These are phyloP conservation scores for Alexandromys fortis DNA, from an alignment of 2,113 vertebrate genomes.

Conservation along the genomic window DNA sequence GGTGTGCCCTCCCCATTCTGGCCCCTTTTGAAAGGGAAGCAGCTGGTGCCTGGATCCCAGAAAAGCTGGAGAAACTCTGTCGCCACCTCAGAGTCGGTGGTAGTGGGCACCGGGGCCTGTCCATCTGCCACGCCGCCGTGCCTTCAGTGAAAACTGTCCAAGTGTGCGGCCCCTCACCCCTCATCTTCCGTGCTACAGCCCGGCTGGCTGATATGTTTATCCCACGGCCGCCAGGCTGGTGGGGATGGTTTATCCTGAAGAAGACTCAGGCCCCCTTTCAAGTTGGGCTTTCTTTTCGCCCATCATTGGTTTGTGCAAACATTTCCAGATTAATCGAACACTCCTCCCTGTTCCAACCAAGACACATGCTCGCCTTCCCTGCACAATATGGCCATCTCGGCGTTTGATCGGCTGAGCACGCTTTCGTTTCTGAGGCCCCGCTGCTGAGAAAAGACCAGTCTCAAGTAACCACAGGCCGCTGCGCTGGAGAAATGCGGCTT, in stretches of 20 bases:
- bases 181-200: conserved; percentile 12
- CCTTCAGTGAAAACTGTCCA: conserved; percentile 40
- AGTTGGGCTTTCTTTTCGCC: conserved; percentile 67
- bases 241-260: conserved; percentile 27
- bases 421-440: conserved; percentile 55
- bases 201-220: conserved; percentile 4
- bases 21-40: neutral
- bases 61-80: neutral
- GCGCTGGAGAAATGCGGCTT: conserved; percentile 70
- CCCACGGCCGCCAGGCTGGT: conserved; percentile 52
- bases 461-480: conserved; percentile 70
- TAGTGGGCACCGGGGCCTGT: neutral
- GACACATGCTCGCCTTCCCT: conserved; percentile 70
- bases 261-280: conserved; percentile 63
- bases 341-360: conserved; percentile 71
- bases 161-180: neutral
- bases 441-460: conserved; percentile 65
- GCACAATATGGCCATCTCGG: conserved; percentile 69
- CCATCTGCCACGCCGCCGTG: conserved; percentile 52
- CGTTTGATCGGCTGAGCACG: conserved; percentile 27
- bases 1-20: neutral
- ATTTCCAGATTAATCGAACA: conserved; percentile 77
- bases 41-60: neutral
- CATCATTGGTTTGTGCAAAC: conserved; percentile 79
- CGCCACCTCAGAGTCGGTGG: fast-evolving